Base-by-base conservation (phyloP, 2,888 invertebrate species). In the Liodrosophila aerea region DNA sequence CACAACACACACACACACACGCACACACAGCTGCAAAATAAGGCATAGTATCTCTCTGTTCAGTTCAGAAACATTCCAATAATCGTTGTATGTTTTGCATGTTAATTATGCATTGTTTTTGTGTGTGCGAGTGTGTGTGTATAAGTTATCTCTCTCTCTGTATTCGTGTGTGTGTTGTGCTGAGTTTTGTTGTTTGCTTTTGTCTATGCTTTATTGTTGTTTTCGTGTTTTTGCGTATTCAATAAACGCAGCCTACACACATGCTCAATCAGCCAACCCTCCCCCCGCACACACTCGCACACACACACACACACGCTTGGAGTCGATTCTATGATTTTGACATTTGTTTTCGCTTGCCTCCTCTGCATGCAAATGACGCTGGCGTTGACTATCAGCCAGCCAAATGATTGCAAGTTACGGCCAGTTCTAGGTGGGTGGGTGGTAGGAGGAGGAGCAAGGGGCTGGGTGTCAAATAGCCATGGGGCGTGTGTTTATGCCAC, bases 201-300 rank as follows among this genome's bases (percentile, higher is more conserved):
- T 43, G 57, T 61, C 63, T 57, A 59, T 62, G 67, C 66, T 80
- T 73, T 76, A 74, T 81, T 68, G 73, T 73, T 66, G 68, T 68
- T 71, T 66, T 68, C 85, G 69, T 76, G 76, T 73, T 73, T 73
- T 81, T 85, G 76, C 73, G 80, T 85, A 83, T 81, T 85, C 83
- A 82, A 83, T 85, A 73, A 83, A 68, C 83, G 65, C 67, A 83
- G 37, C 56, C 56, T 40, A 45, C 37, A 61, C 64, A 69, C 64
- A 61, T 57, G 60, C 47, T 36, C 46, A 47, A 49, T 43, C 34
- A n/a, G 9, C 41, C 13, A 41, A 13, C 46, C 31, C 9, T 8
- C 15, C 12, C 30, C 50, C 30, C 27, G 4, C 37, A 31, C 33
- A 30, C 34, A 56, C 34, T 40, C 44, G 47, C 68, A 47, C 29